Percentiles rank a stretch among this genome's conserved stretches.
These are phyloP conservation scores for Halcyon smyrnensis DNA, from an alignment of 2,797 vertebrate species.

Conservation along the genomic window DNA sequence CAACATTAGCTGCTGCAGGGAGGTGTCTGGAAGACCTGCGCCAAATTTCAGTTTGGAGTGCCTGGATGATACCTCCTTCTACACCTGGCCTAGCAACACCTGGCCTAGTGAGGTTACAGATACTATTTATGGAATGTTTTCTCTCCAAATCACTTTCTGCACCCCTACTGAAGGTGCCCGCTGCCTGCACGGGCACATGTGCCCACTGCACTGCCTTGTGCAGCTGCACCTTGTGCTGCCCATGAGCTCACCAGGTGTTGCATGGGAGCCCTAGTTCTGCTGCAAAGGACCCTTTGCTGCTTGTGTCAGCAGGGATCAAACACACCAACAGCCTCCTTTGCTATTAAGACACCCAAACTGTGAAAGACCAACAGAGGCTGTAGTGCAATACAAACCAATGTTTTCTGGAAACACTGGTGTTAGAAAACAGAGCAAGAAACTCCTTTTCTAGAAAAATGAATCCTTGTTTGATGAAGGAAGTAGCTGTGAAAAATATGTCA, in stretches of 20 bases:
- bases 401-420: background rate
- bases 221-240: rapidly evolving
- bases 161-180: rapidly evolving
- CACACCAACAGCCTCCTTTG: rapidly evolving
- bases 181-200: rapidly evolving
- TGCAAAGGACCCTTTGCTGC: background rate
- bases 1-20: background rate
- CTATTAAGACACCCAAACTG: no score
- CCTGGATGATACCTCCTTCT: background rate
- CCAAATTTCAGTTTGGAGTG: background rate
- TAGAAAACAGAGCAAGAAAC: background rate
- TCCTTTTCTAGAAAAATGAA: background rate
- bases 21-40: background rate
- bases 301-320: background rate
- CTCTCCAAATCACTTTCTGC: rapidly evolving
- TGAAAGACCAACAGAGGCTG: background rate
- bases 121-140: background rate
- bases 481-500: constrained; percentile 8
- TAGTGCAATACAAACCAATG: background rate
- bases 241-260: rapidly evolving
- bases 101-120: background rate
- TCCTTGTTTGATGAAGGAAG: background rate
- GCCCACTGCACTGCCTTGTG: rapidly evolving
- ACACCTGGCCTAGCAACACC: background rate
- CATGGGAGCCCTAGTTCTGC: background rate